Conservation (phyloP, 1,140 invertebrate species). For the Drosophila sulfurigaster region DNA sequence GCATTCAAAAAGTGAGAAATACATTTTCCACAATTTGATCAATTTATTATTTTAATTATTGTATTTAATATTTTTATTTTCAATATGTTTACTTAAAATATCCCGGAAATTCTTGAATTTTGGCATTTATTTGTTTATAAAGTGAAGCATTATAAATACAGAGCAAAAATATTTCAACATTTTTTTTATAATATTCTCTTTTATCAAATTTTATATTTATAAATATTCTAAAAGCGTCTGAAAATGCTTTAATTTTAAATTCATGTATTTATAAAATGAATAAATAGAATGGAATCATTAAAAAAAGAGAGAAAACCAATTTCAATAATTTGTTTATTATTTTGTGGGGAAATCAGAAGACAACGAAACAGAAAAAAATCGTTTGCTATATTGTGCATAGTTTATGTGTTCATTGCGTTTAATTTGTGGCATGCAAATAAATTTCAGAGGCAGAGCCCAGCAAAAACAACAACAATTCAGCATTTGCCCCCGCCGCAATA, state of each 20-base stretch:
- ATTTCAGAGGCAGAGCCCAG: conserved; percentile 25
- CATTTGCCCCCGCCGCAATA: neutral
- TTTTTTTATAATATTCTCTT: no score
- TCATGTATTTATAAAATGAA: neutral
- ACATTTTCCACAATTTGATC: no score
- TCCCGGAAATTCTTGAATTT: no score
- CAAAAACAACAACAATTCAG: conserved; percentile 7
- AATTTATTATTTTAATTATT: no score
- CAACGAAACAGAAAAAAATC: neutral
- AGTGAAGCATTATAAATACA: no score
- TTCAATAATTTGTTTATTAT: neutral
- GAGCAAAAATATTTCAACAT: no score
- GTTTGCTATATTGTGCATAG: conserved; percentile 11
- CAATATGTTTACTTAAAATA: no score
- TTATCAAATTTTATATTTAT: no score
- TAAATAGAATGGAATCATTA: neutral
- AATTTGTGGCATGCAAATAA: conserved; percentile 42
- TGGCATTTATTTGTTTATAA: no score
- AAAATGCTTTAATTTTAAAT: neutral
- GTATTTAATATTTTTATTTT: no score
- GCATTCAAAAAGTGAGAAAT: no score
- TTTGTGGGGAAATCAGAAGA: neutral
- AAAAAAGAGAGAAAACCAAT: neutral
- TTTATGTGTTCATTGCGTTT: conserved; percentile 39
- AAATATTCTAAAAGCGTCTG: no score